These are phyloP conservation scores for Myzus persicae DNA, from an alignment of 1,140 invertebrate species.

Conservation along the genomic window DNA sequence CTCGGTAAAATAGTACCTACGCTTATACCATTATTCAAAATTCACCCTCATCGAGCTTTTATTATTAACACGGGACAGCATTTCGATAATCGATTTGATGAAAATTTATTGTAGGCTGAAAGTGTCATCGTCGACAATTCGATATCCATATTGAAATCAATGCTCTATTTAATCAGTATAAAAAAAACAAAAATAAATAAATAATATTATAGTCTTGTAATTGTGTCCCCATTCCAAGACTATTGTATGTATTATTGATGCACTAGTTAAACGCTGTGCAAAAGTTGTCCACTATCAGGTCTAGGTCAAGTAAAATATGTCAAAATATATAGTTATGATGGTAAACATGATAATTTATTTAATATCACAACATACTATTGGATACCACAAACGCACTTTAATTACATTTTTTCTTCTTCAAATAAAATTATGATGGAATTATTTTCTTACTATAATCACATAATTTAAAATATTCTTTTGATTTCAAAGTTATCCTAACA, in stretches of 20 bases:
- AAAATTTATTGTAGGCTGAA: background rate
- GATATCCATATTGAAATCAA: background rate
- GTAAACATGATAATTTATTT: too few relatives aligned
- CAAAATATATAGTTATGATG: too few relatives aligned
- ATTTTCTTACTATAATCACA: background rate
- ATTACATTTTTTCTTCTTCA: background rate
- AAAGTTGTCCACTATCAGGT: background rate
- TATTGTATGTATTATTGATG: background rate
- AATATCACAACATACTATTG: background rate
- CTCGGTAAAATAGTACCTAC: background rate
- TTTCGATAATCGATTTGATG: background rate
- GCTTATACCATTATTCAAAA: background rate
- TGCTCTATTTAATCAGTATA: background rate
- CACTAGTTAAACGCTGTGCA: background rate
- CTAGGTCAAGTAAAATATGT: too few relatives aligned
- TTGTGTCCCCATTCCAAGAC: background rate
- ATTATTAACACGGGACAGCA: background rate
- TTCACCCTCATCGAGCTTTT: background rate
- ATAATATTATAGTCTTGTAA: background rate
- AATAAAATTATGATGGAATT: background rate
- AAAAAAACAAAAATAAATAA: background rate
- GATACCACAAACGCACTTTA: background rate
- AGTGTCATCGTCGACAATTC: background rate
- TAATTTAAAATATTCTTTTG: background rate
- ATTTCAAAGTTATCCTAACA: background rate